phyloP scores from a whole-genome alignment of 2,888 invertebrate genomes.

The Pemphredon lugubris region DNA sequence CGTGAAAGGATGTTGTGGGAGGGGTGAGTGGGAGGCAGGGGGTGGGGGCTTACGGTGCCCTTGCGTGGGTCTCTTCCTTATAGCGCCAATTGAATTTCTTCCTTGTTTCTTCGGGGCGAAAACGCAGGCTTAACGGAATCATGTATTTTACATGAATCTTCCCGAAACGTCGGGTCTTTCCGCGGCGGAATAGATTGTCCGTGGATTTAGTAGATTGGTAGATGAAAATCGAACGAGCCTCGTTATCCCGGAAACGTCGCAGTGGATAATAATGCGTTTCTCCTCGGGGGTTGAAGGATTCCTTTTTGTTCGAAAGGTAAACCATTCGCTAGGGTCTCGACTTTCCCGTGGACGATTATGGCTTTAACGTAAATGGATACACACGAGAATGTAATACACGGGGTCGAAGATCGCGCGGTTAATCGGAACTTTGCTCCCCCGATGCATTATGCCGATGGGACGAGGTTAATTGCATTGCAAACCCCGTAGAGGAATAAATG shows the following conservation, averaged over 20 bases:
- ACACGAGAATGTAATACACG: too few relatives aligned
- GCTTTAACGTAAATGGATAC: slow-evolving; percentile 30
- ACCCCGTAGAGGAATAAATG: slow-evolving; percentile 6
- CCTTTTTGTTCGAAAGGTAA: too few relatives aligned
- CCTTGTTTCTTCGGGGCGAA: slow-evolving; percentile 5
- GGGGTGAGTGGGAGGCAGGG: too few relatives aligned
- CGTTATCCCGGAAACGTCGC: too few relatives aligned
- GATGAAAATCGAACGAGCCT: background rate
- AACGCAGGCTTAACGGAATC: slow-evolving; percentile 8
- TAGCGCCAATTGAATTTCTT: slow-evolving; percentile 29
- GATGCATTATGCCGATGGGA: slow-evolving; percentile 39
- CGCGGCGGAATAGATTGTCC: background rate
- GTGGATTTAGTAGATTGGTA: background rate
- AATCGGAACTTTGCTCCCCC: slow-evolving; percentile 44
- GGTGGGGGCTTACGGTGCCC: background rate
- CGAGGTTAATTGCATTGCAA: slow-evolving; percentile 58
- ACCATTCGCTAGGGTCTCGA: too few relatives aligned
- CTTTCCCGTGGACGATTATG: too few relatives aligned
- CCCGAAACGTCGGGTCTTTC: slow-evolving; percentile 9
- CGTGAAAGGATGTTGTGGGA: slow-evolving; percentile 4
- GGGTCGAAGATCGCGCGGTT: slow-evolving; percentile 49
- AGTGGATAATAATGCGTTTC: too few relatives aligned
- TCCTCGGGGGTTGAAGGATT: too few relatives aligned
- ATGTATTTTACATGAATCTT: slow-evolving; percentile 21
- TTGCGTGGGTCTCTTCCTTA: slow-evolving; percentile 19